These are phyloP conservation scores for Dendrolimus houi DNA, from an alignment of 2,888 invertebrate species.

Conservation along the genomic window DNA sequence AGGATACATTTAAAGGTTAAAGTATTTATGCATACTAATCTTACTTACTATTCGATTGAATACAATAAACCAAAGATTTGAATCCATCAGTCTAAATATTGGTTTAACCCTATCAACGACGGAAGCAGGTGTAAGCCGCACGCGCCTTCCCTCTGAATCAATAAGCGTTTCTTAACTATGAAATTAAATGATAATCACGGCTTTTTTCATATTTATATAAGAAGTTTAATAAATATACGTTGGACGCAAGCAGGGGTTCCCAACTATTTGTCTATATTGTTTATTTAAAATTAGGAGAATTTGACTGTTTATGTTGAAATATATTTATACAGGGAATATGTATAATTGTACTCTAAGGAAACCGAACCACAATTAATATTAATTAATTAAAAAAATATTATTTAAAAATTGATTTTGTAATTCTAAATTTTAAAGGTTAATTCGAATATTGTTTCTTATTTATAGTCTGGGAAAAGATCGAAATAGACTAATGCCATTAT, in stretches of 20 bases:
- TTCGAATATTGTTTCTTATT: too few species aligned
- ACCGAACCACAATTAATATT: too few species aligned
- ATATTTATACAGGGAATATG: too few species aligned
- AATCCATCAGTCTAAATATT: slow-evolving; percentile 72
- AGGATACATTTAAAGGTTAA: too few species aligned
- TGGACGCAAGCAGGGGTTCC: slow-evolving; percentile 29
- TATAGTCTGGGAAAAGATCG: too few species aligned
- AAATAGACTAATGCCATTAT: too few species aligned
- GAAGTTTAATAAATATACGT: slow-evolving; percentile 63
- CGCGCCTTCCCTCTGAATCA: slow-evolving; percentile 56
- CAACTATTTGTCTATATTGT: slow-evolving; percentile 26
- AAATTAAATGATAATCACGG: slow-evolving; percentile 75
- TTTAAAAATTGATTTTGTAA: too few species aligned
- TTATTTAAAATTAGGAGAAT: too few species aligned
- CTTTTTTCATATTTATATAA: slow-evolving; percentile 66
- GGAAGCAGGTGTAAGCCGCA: slow-evolving; percentile 70
- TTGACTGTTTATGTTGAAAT: too few species aligned
- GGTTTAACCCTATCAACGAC: slow-evolving; percentile 72
- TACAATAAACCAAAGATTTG: slow-evolving; percentile 43
- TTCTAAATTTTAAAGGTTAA: too few species aligned
- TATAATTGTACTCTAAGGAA: slow-evolving; percentile 1
- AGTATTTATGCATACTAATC: too few species aligned
- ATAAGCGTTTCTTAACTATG: slow-evolving; percentile 69
- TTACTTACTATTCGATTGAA: not conserved
- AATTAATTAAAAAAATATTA: too few species aligned